Base-by-base conservation (phyloP, 2,888 invertebrate species). In the Catocala fraxini region DNA sequence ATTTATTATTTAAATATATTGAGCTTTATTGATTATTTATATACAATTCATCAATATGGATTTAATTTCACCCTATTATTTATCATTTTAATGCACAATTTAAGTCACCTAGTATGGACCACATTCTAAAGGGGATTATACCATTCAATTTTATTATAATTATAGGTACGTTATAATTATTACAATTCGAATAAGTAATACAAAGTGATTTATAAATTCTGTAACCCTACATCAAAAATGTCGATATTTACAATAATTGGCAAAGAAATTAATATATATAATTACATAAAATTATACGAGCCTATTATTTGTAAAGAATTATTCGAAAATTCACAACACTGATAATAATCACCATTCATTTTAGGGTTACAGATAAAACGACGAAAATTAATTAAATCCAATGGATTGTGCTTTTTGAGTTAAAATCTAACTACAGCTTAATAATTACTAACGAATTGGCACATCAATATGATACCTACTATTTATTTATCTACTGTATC, bases 21-120 rank as follows among this genome's bases (percentile, higher is more conserved):
- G 93, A 93, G 93, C 92, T 88, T 92, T 87, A 89, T 80, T 82
- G 85, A 85, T 89, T 89, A 89, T 85, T 84, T 93, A 92, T 92
- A 71, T 91, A 92, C 90, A 90, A 77, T 79, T 72, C 70, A 73
- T 82, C 80, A 79, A 83, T 79, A 84, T 83, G 79, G 77, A 78
- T 81, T 81, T 85, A 57, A 82, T 85, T 82, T 76, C 81, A 85
- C 81, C 85, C 80, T 85, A 88, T 90, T 89, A 89, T 85, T 87
- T 86, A 87, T 83, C 76, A 84, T 81, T 91, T 92, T 93, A 93
- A 93, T 92, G 90, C 92, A 92, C 90, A 88, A 87, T 88, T 93
- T 94, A 94, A 94, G 92, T 94, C 93, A 93, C 92, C 91, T 94
- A 93, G 82, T 87, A 90, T 94, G 94, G 94, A 93, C 94, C 94